Evolutionary conservation across 1,140 invertebrate species (phyloP).

Genomic region (Zaprionus africanus): DNA sequence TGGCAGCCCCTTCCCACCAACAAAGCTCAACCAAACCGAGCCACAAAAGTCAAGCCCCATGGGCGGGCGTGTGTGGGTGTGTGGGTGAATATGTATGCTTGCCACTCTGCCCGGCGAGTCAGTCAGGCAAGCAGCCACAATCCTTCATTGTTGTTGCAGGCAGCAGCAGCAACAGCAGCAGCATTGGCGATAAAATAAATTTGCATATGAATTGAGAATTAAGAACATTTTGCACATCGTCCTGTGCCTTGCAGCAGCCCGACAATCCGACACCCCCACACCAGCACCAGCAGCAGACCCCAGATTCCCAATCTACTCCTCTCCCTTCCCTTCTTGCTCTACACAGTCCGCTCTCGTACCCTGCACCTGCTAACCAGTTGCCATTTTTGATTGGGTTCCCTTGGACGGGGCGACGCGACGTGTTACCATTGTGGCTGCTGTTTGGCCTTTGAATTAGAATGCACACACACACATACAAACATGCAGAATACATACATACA

Average conservation of each 20-base stretch:
- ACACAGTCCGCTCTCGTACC: background rate
- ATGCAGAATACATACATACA: background rate
- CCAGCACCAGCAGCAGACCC: background rate
- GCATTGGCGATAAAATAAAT: constrained; percentile 78
- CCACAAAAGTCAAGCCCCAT: constrained; percentile 53
- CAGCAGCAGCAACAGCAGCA: constrained; percentile 52
- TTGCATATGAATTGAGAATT: constrained; percentile 84
- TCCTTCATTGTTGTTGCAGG: constrained; percentile 76
- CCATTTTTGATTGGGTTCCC: constrained; percentile 56
- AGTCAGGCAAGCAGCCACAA: constrained; percentile 53
- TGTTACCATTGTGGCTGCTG: constrained; percentile 76
- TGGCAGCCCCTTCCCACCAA: constrained; percentile 4
- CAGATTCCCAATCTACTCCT: constrained; percentile 16
- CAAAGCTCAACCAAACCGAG: constrained; percentile 35
- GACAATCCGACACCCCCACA: background rate
- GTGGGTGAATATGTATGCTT: constrained; percentile 28
- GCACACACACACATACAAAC: constrained; percentile 43
- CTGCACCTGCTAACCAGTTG: constrained; percentile 48
- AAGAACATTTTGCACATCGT: constrained; percentile 82
- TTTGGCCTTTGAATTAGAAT: constrained; percentile 80
- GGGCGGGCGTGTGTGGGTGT: constrained; percentile 11
- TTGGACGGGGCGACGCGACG: constrained; percentile 40
- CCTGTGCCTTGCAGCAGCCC: constrained; percentile 26
- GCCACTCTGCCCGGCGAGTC: constrained; percentile 48
- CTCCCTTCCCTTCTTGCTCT: background rate